phyloP scores from a whole-genome alignment of 2,113 vertebrate genomes.

The Trinectes maculatus region DNA sequence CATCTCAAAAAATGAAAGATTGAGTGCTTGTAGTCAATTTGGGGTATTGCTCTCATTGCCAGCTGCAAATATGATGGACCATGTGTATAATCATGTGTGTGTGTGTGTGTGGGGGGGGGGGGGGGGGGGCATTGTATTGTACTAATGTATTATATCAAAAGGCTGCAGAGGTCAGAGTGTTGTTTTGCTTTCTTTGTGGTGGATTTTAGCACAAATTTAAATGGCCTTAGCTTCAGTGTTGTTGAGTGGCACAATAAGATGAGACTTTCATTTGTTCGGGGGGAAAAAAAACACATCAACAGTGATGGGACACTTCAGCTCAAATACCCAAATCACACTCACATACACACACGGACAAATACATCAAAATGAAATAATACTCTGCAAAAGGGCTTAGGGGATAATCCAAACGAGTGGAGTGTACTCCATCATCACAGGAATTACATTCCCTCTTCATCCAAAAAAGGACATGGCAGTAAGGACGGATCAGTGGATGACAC shows the following conservation, averaged over 20 bases:
- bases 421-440: constrained; percentile 74
- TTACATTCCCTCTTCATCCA: constrained; percentile 75
- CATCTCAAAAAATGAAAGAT: too few relatives aligned
- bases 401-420: constrained; percentile 78
- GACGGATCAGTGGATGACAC: constrained; percentile 55
- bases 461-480: constrained; percentile 65
- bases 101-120: too few relatives aligned
- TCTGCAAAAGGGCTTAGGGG: constrained; percentile 77
- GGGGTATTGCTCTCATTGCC: not conserved
- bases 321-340: constrained; percentile 33
- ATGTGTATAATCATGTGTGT: too few relatives aligned
- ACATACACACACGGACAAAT: constrained; percentile 32
- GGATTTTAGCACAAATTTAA: constrained; percentile 66
- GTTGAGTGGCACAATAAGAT: constrained; percentile 31
- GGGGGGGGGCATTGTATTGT: too few relatives aligned
- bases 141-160: constrained; percentile 46
- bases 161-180: constrained; percentile 48
- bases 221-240: constrained; percentile 31
- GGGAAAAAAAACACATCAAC: constrained; percentile 43
- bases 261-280: constrained; percentile 55
- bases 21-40: constrained; percentile 7
- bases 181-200: constrained; percentile 52
- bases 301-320: constrained; percentile 30
- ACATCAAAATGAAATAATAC: constrained; percentile 76
- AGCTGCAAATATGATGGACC: constrained; percentile 8